A percentile compares a stretch with the other conserved stretches of the same genome.
These are phyloP conservation scores for Scaptomyza pallida DNA, from an alignment of 1,140 invertebrate species.

Conservation along the genomic window DNA sequence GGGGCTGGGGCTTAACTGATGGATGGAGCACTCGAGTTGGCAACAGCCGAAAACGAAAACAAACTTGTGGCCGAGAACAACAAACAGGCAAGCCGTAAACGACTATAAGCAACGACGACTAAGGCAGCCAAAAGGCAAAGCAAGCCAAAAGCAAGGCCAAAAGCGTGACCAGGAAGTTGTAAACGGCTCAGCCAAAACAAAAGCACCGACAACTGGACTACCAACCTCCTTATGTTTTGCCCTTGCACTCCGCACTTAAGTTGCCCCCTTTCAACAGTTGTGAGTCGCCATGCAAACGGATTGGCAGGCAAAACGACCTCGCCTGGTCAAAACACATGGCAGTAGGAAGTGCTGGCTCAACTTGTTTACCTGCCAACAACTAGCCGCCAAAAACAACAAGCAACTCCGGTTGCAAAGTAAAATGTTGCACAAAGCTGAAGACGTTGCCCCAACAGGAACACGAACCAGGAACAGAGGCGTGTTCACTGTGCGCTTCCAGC, in stretches of 20 bases:
- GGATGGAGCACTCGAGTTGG: slow-evolving; percentile 63
- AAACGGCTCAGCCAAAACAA: slow-evolving; percentile 63
- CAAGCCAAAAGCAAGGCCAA: slow-evolving; percentile 50
- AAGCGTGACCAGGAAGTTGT: slow-evolving; percentile 78
- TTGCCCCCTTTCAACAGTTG: background rate
- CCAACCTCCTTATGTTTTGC: background rate
- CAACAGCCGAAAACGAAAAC: slow-evolving; percentile 62
- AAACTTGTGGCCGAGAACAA: slow-evolving; percentile 72
- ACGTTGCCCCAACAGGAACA: slow-evolving; percentile 27
- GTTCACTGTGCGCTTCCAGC: slow-evolving; percentile 1
- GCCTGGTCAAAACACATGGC: slow-evolving; percentile 52
- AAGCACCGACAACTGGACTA: slow-evolving; percentile 26
- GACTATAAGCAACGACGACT: slow-evolving; percentile 35
- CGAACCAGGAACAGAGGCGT: background rate
- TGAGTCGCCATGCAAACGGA: slow-evolving; percentile 58
- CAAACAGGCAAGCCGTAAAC: slow-evolving; percentile 61
- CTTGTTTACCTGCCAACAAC: slow-evolving; percentile 53
- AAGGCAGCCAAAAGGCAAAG: slow-evolving; percentile 3
- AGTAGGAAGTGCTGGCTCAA: slow-evolving; percentile 52
- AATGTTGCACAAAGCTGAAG: slow-evolving; percentile 31
- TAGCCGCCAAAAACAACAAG: slow-evolving; percentile 24
- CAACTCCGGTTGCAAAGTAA: slow-evolving; percentile 36
- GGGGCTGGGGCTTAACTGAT: slow-evolving; percentile 13
- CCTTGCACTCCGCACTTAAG: background rate
- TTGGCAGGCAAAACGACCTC: slow-evolving; percentile 70